These are phyloP conservation scores for Pheosia gnoma DNA, from an alignment of 2,888 invertebrate species.

Conservation along the genomic window DNA sequence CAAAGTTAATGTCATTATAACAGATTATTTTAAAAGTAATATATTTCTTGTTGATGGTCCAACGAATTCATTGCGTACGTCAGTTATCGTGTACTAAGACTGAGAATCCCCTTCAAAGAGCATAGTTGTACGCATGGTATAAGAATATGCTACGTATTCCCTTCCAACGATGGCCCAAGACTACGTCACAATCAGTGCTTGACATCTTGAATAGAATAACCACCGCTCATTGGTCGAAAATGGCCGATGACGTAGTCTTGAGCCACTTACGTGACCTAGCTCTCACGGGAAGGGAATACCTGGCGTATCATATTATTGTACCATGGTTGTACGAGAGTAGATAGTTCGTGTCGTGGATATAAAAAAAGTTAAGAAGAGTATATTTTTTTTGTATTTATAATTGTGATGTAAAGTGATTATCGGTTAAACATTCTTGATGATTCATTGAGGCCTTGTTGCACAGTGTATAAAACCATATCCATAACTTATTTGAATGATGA, in stretches of 20 bases:
- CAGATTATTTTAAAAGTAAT: slow-evolving; percentile 12
- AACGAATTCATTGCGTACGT: slow-evolving; percentile 57
- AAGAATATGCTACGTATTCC: no score
- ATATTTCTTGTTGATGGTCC: slow-evolving; percentile 54
- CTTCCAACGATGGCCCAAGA: no score
- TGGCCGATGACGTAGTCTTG: no score
- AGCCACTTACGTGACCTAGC: no score
- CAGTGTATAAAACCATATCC: no score
- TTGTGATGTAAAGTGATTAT: slow-evolving; percentile 14
- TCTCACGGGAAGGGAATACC: no score
- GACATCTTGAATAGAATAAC: no score
- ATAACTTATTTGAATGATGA: no score
- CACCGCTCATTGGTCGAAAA: no score
- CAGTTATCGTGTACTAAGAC: slow-evolving; percentile 66
- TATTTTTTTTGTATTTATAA: slow-evolving; percentile 31
- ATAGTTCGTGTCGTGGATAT: slow-evolving; percentile 31
- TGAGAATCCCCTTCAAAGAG: slow-evolving; percentile 54
- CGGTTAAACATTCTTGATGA: background rate
- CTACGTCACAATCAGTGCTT: no score
- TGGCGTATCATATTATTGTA: no score
- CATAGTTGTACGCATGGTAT: slow-evolving; percentile 33
- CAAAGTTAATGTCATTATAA: background rate
- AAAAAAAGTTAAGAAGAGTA: slow-evolving; percentile 24
- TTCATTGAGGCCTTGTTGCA: no score
- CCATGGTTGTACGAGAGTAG: slow-evolving; percentile 26